A percentile compares a stretch with the other conserved stretches of the same genome.
These are phyloP conservation scores for Clepsis dumicolana DNA, from an alignment of 2,888 invertebrate genomes.

Conservation along the genomic window DNA sequence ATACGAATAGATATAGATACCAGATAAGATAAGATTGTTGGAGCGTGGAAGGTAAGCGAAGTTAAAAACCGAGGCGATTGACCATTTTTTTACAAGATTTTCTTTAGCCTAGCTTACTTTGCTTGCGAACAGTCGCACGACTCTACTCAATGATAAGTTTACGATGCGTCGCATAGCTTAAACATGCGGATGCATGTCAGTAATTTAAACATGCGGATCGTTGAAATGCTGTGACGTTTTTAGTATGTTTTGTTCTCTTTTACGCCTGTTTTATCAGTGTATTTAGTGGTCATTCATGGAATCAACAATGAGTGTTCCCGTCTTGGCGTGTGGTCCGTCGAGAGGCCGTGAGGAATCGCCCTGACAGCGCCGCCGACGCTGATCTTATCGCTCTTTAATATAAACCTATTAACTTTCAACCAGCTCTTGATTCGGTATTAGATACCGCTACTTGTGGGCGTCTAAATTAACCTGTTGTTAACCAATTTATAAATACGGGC, in stretches of 20 bases:
- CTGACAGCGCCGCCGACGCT: slow-evolving; percentile 62
- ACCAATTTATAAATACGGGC: not conserved
- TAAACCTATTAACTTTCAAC: slow-evolving; percentile 64
- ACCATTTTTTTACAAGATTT: too few species aligned
- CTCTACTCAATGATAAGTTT: not conserved
- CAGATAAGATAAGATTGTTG: too few species aligned
- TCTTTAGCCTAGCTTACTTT: too few species aligned
- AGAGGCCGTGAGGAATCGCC: slow-evolving; percentile 64
- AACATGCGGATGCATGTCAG: not conserved
- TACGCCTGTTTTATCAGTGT: not conserved
- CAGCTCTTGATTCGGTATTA: slow-evolving; percentile 50
- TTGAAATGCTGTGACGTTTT: not conserved
- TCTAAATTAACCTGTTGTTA: slow-evolving; percentile 18
- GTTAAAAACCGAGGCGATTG: not conserved
- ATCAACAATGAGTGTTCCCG: slow-evolving; percentile 47
- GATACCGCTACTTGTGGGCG: slow-evolving; percentile 50
- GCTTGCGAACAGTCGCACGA: not conserved
- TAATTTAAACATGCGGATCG: not conserved
- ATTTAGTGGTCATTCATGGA: slow-evolving; percentile 5
- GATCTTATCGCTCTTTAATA: slow-evolving; percentile 73
- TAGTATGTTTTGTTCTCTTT: not conserved
- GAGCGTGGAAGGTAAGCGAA: not conserved
- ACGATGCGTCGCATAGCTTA: not conserved
- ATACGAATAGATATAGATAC: too few species aligned
- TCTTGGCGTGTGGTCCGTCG: slow-evolving; percentile 72